Evolutionary conservation across 2,797 vertebrate species (phyloP), one percentile per base, ranked within the genome.

Genomic region (Helarctos malayanus): DNA sequence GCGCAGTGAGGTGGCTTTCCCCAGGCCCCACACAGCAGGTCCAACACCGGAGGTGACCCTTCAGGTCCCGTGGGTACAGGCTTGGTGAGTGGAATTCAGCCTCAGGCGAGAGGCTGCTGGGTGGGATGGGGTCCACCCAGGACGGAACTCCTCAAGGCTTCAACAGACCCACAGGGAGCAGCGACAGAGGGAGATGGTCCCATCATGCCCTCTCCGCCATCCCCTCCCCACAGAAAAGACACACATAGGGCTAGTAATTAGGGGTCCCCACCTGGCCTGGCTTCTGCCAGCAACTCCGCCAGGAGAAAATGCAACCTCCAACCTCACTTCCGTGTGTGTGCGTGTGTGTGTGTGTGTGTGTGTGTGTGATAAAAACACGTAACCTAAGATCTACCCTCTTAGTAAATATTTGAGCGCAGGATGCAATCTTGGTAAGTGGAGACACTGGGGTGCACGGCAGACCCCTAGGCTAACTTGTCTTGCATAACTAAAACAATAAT

Each of bases 261-360:
- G 29, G 57, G 12, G 16, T 69, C 16, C n/a, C n/a, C 7, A 1
- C 29, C 35, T 3, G 45, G 9, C 45, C 32, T 4, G 68, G 23
- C 68, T 38, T 14, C 79, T 1, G 0, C 7, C 5, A 1, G 35
- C 56, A 0, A 3, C 76, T 5, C 3, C 0, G 1, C 7, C 25
- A 19, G 63, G n/a, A 25, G 15, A 16, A 52, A 61, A 32, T 3
- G 25, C 0, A 0, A 18, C 38, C 12, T 63, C 18, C 18, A 1
- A 21, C 15, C 59, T 18, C 49, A 38, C 29, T 29, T 91, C 79
- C 90, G 45, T 35, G 45, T 49, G 29, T 65, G 63, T 63, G 27
- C 32, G 13, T 32, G 59, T 61, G 59, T 59, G 57, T 27, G 52
- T 18, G 52, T 59, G 57, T 25, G 21, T 57, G 54, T 23, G 29